A percentile compares a stretch with the other conserved stretches of the same genome.
These are phyloP conservation scores for Oreonectes daqikongensis DNA, from an alignment of 2,797 vertebrate species.

Conservation along the genomic window DNA sequence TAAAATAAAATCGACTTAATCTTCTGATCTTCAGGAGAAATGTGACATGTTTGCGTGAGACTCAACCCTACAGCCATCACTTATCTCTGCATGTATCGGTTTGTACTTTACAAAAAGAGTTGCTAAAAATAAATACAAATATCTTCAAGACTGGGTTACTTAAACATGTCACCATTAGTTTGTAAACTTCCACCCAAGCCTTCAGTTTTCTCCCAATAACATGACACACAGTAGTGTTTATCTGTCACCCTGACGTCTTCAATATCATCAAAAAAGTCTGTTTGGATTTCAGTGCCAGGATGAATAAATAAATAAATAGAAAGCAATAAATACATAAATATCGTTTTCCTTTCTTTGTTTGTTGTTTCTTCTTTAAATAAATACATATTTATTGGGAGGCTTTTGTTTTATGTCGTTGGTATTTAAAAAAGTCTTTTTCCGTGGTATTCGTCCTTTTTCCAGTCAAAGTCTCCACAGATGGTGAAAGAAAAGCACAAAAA, in stretches of 20 bases:
- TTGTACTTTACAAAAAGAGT: conserved; percentile 71
- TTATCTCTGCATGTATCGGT: conserved; percentile 28
- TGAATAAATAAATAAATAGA: conserved; percentile 80
- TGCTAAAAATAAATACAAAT: conserved; percentile 79
- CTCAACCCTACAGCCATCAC: conserved; percentile 9
- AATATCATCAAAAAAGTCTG: conserved; percentile 53
- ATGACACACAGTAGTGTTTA: conserved; percentile 19
- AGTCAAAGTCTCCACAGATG: conserved; percentile 19
- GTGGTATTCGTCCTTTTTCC: conserved; percentile 7
- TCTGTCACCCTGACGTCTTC: conserved; percentile 19
- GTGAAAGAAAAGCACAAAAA: conserved; percentile 36
- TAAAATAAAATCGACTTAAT: neutral
- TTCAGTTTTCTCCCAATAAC: conserved; percentile 2
- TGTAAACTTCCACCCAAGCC: conserved; percentile 24
- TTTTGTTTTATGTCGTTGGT: conserved; percentile 61
- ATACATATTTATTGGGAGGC: conserved; percentile 61
- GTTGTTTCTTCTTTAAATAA: conserved; percentile 66
- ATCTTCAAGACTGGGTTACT: conserved; percentile 63
- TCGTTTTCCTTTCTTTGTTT: conserved; percentile 34
- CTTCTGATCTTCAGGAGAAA: neutral
- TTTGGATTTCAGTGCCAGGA: conserved; percentile 58
- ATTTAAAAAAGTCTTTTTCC: conserved; percentile 48
- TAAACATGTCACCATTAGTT: conserved; percentile 56
- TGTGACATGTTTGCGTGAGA: conserved; percentile 3
- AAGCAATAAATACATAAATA: conserved; percentile 84